These are phyloP conservation scores for Notocelia uddmanniana DNA, from an alignment of 2,888 invertebrate species.

Conservation along the genomic window DNA sequence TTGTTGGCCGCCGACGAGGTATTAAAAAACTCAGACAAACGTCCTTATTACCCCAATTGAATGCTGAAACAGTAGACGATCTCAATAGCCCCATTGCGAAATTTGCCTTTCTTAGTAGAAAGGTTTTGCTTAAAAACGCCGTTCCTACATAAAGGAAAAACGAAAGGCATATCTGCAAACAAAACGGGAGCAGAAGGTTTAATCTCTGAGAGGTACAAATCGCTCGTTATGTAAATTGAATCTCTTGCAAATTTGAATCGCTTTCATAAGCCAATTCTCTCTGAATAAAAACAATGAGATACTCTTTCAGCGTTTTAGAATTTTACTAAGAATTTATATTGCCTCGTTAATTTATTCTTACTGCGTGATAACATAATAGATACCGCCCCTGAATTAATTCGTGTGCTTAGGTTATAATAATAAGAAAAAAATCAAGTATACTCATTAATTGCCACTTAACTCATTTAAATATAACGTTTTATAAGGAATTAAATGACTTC, in stretches of 20 bases:
- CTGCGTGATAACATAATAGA: constrained; percentile 19
- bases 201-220: constrained; percentile 81
- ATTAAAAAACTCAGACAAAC: background rate
- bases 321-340: constrained; percentile 66
- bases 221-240: constrained; percentile 84
- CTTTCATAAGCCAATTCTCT: constrained; percentile 81
- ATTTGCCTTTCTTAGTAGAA: constrained; percentile 37
- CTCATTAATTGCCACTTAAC: too few species aligned
- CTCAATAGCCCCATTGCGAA: constrained; percentile 37
- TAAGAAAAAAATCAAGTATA: background rate
- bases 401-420: background rate
- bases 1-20: too few species aligned
- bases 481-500: too few species aligned
- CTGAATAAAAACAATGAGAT: constrained; percentile 79
- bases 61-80: constrained; percentile 24
- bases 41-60: constrained; percentile 19
- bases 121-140: constrained; percentile 55
- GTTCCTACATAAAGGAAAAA: constrained; percentile 62
- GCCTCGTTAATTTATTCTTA: constrained; percentile 46
- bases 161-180: constrained; percentile 64
- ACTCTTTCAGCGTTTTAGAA: constrained; percentile 70
- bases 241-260: constrained; percentile 82
- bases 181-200: constrained; percentile 68
- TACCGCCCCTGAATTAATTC: constrained; percentile 16
- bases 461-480: too few species aligned